Evolutionary conservation across 2,888 invertebrate species (phyloP).

Genomic region (Choreutis nemorana): DNA sequence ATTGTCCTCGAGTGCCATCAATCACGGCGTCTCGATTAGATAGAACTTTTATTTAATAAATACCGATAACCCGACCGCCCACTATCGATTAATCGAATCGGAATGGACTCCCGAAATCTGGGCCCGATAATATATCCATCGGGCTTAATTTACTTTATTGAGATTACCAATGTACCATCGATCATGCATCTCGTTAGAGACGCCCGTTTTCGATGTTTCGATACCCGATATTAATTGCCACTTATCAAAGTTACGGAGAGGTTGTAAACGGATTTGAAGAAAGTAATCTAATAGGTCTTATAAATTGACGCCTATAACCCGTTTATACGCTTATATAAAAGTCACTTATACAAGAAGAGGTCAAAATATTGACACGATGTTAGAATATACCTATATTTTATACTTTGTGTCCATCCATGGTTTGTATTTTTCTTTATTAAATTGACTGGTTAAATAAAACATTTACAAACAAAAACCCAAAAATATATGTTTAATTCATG

Average conservation of each 20-base stretch:
- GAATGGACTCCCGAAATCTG: conserved; percentile 21
- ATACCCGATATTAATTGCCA: conserved; percentile 39
- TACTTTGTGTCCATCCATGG: no score
- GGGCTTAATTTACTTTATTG: conserved; percentile 21
- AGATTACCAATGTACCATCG: conserved; percentile 30
- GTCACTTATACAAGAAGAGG: no score
- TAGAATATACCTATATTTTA: no score
- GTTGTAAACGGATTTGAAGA: no score
- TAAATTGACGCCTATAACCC: no score
- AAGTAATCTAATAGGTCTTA: no score
- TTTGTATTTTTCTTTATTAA: no score
- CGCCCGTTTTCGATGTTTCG: conserved; percentile 33
- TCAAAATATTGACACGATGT: no score
- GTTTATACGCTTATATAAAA: no score
- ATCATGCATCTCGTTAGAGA: conserved; percentile 31
- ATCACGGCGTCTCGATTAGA: conserved; percentile 53
- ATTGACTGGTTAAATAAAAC: no score
- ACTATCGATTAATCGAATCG: conserved; percentile 25
- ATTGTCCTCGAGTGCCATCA: conserved; percentile 38
- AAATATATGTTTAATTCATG: no score
- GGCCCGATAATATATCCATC: conserved; percentile 20
- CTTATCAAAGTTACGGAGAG: conserved; percentile 7
- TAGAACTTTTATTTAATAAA: conserved; percentile 33
- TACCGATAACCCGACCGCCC: conserved; percentile 36
- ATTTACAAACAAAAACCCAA: no score